Base-by-base conservation (phyloP, 2,888 invertebrate species). In the Torymus aiolomorphi region DNA sequence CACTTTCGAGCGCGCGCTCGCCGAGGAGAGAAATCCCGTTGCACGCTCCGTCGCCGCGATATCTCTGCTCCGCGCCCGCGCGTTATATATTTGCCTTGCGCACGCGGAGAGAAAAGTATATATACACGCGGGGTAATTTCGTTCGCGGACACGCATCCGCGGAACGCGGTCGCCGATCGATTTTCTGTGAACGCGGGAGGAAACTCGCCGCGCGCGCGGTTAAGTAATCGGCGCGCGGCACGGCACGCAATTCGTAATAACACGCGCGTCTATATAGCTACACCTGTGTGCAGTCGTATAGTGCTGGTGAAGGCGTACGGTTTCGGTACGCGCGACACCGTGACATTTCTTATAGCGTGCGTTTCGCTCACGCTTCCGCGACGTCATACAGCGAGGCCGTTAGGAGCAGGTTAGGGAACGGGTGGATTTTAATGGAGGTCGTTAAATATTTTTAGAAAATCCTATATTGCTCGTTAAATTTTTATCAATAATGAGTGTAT, bases 121-220 rank as follows among this genome's bases (percentile, higher is more conserved):
- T 31, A 31, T 31, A 31, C 31, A 31, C 31, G 31, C 31, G 31
- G 31, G 31, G 14, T 71, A 16, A 49, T 11, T 18, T 13, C 16
- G 10, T 2, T 13, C 71, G 4, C 16, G 1, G 54, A 73, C 51
- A 61, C 59, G 31, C 24, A 67, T 20, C 31, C 4, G 16, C 14
- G 52, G n/a, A 12, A 13, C 31, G 63, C 61, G 54, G 8, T 20
- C 54, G 63, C 42, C 54, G 63, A 77, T 77, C 63, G 71, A 77
- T 77, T 76, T 76, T 71, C 71, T 24, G 49, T 31, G 42, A 70
- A 69, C 54, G 66, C 54, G 66, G 51, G 65, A 4, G n/a, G 62
- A 14, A 2, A 14, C 12, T 12, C 20, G n/a, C 54, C 12, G 10
- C 20, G n/a, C 54, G 57, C 12, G n/a, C 24, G 77, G 67, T 78